These are phyloP conservation scores for Crocallis elinguaria DNA, from an alignment of 2,888 invertebrate genomes.

Conservation along the genomic window DNA sequence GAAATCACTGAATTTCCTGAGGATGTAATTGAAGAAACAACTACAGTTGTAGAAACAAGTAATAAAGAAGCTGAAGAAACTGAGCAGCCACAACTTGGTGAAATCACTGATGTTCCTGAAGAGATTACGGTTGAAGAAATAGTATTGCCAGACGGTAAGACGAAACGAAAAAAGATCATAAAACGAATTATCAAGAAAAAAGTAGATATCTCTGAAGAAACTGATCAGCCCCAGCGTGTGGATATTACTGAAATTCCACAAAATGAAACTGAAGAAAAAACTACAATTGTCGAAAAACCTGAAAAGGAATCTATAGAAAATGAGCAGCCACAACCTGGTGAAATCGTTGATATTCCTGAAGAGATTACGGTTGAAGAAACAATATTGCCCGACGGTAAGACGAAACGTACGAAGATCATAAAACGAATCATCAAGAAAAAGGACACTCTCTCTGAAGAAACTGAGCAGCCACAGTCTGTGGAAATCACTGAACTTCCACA, in stretches of 20 bases:
- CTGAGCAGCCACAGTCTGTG: neutral
- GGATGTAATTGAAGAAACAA: conserved; percentile 32
- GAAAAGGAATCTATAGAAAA: conserved; percentile 42
- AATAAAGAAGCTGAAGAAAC: too few relatives aligned
- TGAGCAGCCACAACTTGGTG: too few relatives aligned
- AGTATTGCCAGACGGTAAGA: conserved; percentile 31
- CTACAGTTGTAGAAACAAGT: neutral
- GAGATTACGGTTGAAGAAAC: conserved; percentile 40
- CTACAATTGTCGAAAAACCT: conserved; percentile 22
- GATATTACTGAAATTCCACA: conserved; percentile 3
- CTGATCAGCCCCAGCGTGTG: too few relatives aligned
- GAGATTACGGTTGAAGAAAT: conserved; percentile 14
- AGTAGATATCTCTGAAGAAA: too few relatives aligned
- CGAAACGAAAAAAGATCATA: neutral
- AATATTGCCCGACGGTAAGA: conserved; percentile 38
- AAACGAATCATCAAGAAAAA: conserved; percentile 53
- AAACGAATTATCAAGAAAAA: neutral
- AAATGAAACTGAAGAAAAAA: conserved; percentile 21
- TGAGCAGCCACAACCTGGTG: conserved; percentile 33
- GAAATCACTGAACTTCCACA: conserved; percentile 27
- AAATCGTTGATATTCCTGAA: neutral
- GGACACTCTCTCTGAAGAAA: conserved; percentile 35
- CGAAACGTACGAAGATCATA: conserved; percentile 37
- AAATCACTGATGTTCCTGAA: neutral
- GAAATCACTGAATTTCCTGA: too few relatives aligned